phyloP scores from a whole-genome alignment of 2,888 invertebrate species.

The Muschampia plurimacula region DNA sequence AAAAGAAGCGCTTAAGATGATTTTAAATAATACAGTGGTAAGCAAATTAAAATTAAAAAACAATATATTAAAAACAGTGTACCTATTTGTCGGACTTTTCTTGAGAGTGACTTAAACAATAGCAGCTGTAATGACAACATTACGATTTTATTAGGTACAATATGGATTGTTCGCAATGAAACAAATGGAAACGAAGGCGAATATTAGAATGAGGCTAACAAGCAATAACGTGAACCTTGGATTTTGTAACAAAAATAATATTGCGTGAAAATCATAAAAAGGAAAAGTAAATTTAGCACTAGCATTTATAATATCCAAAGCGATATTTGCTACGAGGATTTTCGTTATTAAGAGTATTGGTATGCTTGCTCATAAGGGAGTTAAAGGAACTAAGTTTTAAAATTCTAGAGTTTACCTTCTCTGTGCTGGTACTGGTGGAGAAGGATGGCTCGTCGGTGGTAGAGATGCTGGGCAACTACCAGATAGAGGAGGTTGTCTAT shows the following conservation, averaged over 20 bases:
- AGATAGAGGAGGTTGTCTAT: slow-evolving; percentile 62
- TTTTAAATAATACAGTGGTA: slow-evolving; percentile 44
- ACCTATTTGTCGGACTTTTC: slow-evolving; percentile 82
- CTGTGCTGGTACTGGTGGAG: slow-evolving; percentile 80
- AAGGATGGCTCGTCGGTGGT: slow-evolving; percentile 69
- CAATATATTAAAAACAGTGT: slow-evolving; percentile 74
- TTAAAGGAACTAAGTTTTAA: not conserved
- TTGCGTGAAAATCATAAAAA: slow-evolving; percentile 20
- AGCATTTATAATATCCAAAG: not conserved
- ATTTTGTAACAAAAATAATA: slow-evolving; percentile 7
- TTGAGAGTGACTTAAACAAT: slow-evolving; percentile 84
- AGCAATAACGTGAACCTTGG: slow-evolving; percentile 21
- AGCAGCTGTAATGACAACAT: slow-evolving; percentile 82
- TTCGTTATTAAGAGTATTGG: not conserved
- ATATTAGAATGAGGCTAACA: slow-evolving; percentile 37
- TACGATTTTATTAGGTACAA: slow-evolving; percentile 66
- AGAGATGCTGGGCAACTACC: slow-evolving; percentile 80
- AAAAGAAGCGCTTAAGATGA: slow-evolving; percentile 19
- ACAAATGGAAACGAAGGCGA: slow-evolving; percentile 35
- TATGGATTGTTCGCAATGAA: slow-evolving; percentile 24
- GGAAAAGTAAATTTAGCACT: not conserved
- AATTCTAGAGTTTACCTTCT: slow-evolving; percentile 69
- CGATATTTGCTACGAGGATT: not conserved
- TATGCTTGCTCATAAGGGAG: not conserved
- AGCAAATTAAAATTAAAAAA: slow-evolving; percentile 68